Evolutionary conservation across 2,888 invertebrate genomes (phyloP).

Genomic region (Eulithis prunata): DNA sequence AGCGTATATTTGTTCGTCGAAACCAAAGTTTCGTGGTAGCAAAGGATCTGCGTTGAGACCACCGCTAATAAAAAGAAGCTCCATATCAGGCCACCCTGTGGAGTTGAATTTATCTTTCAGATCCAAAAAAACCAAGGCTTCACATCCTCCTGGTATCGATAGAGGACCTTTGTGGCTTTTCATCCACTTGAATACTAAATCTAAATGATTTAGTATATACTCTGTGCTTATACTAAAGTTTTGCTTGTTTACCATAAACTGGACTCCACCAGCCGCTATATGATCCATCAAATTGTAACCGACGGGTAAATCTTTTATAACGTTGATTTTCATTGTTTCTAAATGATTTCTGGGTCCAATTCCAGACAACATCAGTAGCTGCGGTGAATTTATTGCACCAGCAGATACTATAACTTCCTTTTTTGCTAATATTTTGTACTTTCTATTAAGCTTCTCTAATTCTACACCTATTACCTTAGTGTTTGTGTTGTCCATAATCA

Average conservation of each 20-base stretch:
- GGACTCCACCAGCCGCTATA: slow-evolving; percentile 86
- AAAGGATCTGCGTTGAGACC: slow-evolving; percentile 79
- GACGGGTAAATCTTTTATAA: slow-evolving; percentile 84
- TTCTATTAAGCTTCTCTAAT: slow-evolving; percentile 78
- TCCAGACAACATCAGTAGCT: slow-evolving; percentile 91
- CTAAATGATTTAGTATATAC: slow-evolving; percentile 69
- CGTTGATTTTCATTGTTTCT: slow-evolving; percentile 79
- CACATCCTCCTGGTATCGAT: slow-evolving; percentile 87
- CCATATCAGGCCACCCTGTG: slow-evolving; percentile 86
- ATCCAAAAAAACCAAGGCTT: slow-evolving; percentile 87
- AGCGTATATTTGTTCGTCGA: slow-evolving; percentile 73
- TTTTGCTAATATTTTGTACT: slow-evolving; percentile 83
- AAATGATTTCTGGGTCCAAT: slow-evolving; percentile 87
- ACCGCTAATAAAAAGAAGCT: slow-evolving; percentile 85
- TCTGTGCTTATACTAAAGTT: slow-evolving; percentile 62
- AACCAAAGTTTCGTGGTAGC: slow-evolving; percentile 80
- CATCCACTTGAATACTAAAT: slow-evolving; percentile 82
- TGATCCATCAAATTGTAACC: slow-evolving; percentile 90
- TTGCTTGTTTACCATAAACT: slow-evolving; percentile 79
- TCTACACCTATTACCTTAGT: slow-evolving; percentile 85
- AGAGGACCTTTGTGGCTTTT: slow-evolving; percentile 81
- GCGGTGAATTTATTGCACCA: slow-evolving; percentile 91
- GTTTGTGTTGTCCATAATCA: slow-evolving; percentile 82
- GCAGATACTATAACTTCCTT: slow-evolving; percentile 91
- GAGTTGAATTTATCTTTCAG: slow-evolving; percentile 82